Percentiles rank a stretch among this genome's conserved stretches.
phyloP scores from a whole-genome alignment of 2,888 invertebrate genomes.

The Phasia obesa region DNA sequence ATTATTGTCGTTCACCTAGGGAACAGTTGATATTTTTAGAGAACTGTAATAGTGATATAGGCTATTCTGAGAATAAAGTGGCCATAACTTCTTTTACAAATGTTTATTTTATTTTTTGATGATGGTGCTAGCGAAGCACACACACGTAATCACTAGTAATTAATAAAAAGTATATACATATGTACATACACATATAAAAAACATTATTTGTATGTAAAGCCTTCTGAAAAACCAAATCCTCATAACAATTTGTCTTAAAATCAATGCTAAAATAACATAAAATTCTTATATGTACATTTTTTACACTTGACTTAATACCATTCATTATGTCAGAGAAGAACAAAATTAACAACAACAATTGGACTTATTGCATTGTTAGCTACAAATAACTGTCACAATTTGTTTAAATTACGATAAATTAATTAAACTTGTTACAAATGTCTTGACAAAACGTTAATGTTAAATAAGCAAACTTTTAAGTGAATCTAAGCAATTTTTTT shows the following conservation, averaged over 20 bases:
- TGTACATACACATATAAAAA: too few relatives aligned
- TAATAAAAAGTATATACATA: too few relatives aligned
- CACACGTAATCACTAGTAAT: too few relatives aligned
- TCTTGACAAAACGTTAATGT: conserved; percentile 54
- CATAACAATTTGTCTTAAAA: conserved; percentile 16
- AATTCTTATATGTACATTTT: conserved; percentile 26
- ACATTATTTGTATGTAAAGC: too few relatives aligned
- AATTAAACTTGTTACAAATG: conserved; percentile 70
- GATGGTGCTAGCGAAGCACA: too few relatives aligned
- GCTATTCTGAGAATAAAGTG: too few relatives aligned
- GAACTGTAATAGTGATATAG: too few relatives aligned
- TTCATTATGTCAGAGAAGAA: conserved; percentile 22
- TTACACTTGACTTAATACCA: conserved; percentile 61
- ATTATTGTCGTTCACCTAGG: too few relatives aligned
- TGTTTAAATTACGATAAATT: conserved; percentile 70
- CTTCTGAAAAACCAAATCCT: not conserved
- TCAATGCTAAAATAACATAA: conserved; percentile 29
- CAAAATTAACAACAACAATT: conserved; percentile 16
- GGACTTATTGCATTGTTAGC: conserved; percentile 14
- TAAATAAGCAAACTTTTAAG: not conserved
- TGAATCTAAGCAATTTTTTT: not conserved
- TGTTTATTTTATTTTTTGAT: too few relatives aligned
- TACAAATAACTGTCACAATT: conserved; percentile 65
- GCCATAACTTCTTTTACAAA: too few relatives aligned
- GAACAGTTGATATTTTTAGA: too few relatives aligned